Evolutionary conservation across 2,113 vertebrate genomes (phyloP).

Genomic region (Tricholaema leucomelas): DNA sequence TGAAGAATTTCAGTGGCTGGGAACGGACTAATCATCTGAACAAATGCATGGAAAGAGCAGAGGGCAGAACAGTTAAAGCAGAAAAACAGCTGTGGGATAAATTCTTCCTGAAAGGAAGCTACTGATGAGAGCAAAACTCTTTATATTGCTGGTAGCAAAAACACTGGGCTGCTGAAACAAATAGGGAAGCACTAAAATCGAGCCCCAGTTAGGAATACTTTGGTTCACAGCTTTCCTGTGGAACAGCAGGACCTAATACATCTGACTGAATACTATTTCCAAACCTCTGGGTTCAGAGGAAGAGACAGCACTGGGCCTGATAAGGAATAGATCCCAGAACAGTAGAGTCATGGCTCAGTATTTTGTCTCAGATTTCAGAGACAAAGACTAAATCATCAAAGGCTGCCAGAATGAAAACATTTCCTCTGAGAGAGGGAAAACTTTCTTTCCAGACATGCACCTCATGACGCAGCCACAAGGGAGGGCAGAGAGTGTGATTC

Average conservation of each 20-base stretch:
- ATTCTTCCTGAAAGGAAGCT: constrained; percentile 12
- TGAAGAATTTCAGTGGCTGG: not conserved
- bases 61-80: not conserved
- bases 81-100: constrained; percentile 39
- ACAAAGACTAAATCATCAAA: not conserved
- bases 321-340: not conserved
- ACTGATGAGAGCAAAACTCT: not conserved
- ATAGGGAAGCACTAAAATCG: not conserved
- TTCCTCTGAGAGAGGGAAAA: not conserved
- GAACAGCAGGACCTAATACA: not conserved
- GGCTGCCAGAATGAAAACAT: not conserved
- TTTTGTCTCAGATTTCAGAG: constrained; percentile 8
- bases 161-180: not conserved
- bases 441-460: not conserved
- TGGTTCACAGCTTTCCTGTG: not conserved
- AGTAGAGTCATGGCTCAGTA: not conserved
- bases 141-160: not conserved
- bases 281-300: not conserved
- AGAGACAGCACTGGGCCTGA: not conserved
- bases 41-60: not conserved
- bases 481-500: not conserved
- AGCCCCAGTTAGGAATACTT: not conserved
- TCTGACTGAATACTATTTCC: not conserved
- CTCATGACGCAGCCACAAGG: not conserved
- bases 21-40: constrained; percentile 18